Base-by-base conservation (phyloP, 2,888 invertebrate species). In the Junonia oenone region DNA sequence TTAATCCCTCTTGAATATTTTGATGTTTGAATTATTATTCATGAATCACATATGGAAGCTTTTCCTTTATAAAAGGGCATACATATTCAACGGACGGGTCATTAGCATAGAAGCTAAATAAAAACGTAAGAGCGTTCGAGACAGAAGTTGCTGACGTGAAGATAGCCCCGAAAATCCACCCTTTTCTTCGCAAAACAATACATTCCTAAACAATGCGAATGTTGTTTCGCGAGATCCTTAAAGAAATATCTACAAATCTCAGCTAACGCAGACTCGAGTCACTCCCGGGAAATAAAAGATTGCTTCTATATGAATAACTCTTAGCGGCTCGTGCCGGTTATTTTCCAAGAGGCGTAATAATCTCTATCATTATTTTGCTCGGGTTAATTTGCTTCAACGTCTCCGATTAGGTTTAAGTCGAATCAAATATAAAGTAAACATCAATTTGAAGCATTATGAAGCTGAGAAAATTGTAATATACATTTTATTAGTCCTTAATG, bases 281-380 rank as follows among this genome's bases (percentile, higher is more conserved):
- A 71, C 81, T 75, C 78, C 57, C 68, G 79, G 80, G 80, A 79
- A 82, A 83, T 83, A 83, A 81, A 76, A 78, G 75, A 79, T 82
- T 78, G 75, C 75, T 51, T 54, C 48, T 54, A 48, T 53, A 60
- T 54, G 51, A 57, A 60, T 60, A 56, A 56, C 52, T 59, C 51
- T 69, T 71, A 63, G 65, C 63, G 68, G 69, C 72, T 70, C 65
- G 66, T 69, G 68, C 71, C 65, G 66, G 74, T 43, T 78, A 76
- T 80, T 81, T 78, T 81, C 80, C 76, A 76, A 78, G 71, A 69
- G 68, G 69, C 75, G 72, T 68, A 75, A 78, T 82, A 81, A 83
- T 81, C 78, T 76, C 59, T 62, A 68, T 72, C 78, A 81, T 66
- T 64, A 64, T 58, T 64, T 62, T 54, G 55, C 45, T 51, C 46